Evolutionary conservation across 1,140 invertebrate genomes (phyloP).

Genomic region (Halyomorpha halys): DNA sequence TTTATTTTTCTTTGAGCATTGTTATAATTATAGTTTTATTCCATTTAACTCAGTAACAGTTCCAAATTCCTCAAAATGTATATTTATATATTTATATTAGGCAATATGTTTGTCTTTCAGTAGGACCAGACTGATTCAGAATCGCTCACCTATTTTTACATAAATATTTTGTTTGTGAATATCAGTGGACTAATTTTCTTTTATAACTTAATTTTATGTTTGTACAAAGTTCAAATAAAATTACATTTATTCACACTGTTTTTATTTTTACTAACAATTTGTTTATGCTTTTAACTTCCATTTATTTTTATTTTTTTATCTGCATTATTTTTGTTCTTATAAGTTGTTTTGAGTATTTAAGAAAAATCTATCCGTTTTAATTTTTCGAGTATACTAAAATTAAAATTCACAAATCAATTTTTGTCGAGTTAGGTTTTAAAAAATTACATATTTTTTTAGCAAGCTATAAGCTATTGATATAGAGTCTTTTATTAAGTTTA

Average conservation of each 20-base stretch:
- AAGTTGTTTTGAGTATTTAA: no score
- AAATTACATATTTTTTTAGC: no score
- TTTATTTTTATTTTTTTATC: no score
- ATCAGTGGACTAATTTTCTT: slow-evolving; percentile 11
- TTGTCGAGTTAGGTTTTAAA: no score
- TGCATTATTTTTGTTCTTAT: no score
- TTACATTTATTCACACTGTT: slow-evolving; percentile 10
- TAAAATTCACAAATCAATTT: no score
- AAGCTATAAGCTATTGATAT: no score
- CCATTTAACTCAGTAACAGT: slow-evolving; percentile 7
- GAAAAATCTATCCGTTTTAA: no score
- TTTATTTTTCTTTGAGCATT: neutral
- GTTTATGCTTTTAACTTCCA: no score
- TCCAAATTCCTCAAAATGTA: slow-evolving; percentile 11
- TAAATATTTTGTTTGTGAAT: slow-evolving; percentile 1
- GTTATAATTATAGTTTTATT: neutral
- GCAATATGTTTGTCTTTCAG: slow-evolving; percentile 19
- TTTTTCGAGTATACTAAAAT: no score
- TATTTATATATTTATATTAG: slow-evolving; percentile 14
- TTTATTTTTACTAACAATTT: neutral
- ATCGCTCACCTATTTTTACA: slow-evolving; percentile 19
- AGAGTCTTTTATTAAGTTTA: no score
- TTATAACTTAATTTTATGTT: slow-evolving; percentile 9
- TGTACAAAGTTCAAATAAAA: slow-evolving; percentile 16
- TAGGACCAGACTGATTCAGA: slow-evolving; percentile 18